phyloP scores from a whole-genome alignment of 2,113 vertebrate genomes.

The Elephantulus edwardii region DNA sequence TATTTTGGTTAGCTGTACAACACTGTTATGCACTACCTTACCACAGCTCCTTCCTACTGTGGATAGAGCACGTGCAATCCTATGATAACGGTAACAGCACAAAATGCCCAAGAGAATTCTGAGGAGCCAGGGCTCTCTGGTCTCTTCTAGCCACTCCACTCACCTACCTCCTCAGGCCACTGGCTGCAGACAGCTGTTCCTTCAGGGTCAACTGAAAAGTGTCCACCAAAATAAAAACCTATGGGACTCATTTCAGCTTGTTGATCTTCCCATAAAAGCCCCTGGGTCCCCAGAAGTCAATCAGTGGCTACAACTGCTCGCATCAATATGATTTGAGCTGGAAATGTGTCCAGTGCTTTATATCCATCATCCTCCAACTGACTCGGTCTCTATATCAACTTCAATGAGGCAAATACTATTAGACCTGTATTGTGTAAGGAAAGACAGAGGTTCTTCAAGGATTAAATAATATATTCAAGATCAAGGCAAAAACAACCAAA shows the following conservation, averaged over 20 bases:
- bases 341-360: fast-evolving
- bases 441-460: background rate
- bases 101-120: background rate
- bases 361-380: too few relatives aligned
- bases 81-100: background rate
- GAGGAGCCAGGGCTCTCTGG: background rate
- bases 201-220: background rate
- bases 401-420: too few relatives aligned
- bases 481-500: too few relatives aligned
- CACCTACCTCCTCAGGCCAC: background rate
- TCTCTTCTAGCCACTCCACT: background rate
- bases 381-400: background rate
- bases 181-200: background rate
- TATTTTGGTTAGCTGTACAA: too few relatives aligned
- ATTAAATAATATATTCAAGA: background rate
- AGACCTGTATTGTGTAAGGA: background rate
- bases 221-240: background rate
- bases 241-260: background rate
- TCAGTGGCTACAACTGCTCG: background rate
- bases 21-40: too few relatives aligned
- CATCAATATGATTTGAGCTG: fast-evolving
- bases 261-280: background rate
- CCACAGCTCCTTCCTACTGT: too few relatives aligned
- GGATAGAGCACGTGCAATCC: background rate
- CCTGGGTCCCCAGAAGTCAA: background rate